Base-by-base conservation (phyloP, 2,888 invertebrate genomes). In the Sesia bembeciformis region DNA sequence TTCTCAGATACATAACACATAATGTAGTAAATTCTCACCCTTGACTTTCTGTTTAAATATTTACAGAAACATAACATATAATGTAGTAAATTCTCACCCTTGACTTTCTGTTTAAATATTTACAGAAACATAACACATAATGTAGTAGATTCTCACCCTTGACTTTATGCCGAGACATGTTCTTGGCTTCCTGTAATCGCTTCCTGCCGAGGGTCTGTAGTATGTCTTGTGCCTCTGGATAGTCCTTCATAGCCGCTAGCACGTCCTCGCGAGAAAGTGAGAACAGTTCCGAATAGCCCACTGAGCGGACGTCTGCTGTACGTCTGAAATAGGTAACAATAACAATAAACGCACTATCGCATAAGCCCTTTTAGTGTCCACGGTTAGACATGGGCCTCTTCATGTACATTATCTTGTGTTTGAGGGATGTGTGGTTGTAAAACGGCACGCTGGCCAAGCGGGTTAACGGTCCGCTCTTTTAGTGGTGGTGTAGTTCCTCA, bases 171-270 rank as follows among this genome's bases (percentile, higher is more conserved):
- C 70, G 60, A 0, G 91, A 91, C 84, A 91, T 92, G 60, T 76
- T 90, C 56, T 92, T 91, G 4, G 96, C 97, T 81, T 97, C 97
- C 92, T 96, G 96, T 53, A 97, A 84, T 7, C 97, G 91, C 70
- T 96, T 97, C 51, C 96, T 90, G 4, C 97, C 97, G 40, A 97
- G 90, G 5, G 94, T 96, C 75, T 97, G 96, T n/a, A 97, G 90
- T 61, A 97, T 97, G 63, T 97, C 96, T 80, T 98, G 97, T 0
- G 98, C 98, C 81, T 98, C 98, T 0, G 98, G 98, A 71, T 98
- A 98, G 78, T 98, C 98, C 77, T 98, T 98, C 94, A 98, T 97
- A 0, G 98, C 98, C 0, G 95, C 94, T 40, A 98, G 84, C 0
- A 98, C 98, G 73, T 98, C 98, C 83, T 98, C 98, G 4, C 98